Percentiles rank a stretch among this genome's conserved stretches.
These are phyloP conservation scores for Ennomos quercinarius DNA, from an alignment of 2,888 invertebrate species.

Conservation along the genomic window DNA sequence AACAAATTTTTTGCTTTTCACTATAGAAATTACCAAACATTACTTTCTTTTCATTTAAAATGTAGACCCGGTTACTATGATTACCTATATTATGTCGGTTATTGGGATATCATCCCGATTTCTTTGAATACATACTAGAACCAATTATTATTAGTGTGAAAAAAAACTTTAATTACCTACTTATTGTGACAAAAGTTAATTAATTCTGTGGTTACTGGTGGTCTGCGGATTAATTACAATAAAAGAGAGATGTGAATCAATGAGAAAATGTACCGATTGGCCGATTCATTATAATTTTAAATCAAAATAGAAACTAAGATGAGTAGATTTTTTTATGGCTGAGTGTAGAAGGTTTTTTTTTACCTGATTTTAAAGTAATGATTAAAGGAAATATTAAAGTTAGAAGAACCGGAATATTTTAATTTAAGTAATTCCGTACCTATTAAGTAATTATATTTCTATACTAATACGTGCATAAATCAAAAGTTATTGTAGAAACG, in stretches of 20 bases:
- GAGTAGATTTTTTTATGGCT: constrained; percentile 11
- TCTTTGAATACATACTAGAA: too few relatives aligned
- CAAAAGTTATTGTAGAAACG: constrained; percentile 15
- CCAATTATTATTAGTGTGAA: too few relatives aligned
- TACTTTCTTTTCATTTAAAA: too few relatives aligned
- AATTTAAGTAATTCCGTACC: not conserved
- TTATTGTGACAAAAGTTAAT: too few relatives aligned
- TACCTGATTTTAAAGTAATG: not conserved
- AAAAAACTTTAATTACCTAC: too few relatives aligned
- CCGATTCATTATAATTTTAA: constrained; percentile 47
- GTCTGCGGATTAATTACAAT: constrained; percentile 12
- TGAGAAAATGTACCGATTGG: constrained; percentile 39
- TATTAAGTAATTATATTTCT: not conserved
- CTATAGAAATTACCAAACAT: too few relatives aligned
- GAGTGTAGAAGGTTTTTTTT: constrained; percentile 2
- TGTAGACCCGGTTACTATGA: too few relatives aligned
- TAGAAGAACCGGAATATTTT: not conserved
- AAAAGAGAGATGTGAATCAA: constrained; percentile 27
- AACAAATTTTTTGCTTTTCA: too few relatives aligned
- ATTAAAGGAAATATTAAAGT: constrained; percentile 6
- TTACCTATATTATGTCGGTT: too few relatives aligned
- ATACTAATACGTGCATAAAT: constrained; percentile 3
- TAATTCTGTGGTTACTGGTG: too few relatives aligned
- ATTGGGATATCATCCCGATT: too few relatives aligned
- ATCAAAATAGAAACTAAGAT: constrained; percentile 37